A percentile compares a stretch with the other conserved stretches of the same genome.
phyloP scores from a whole-genome alignment of 2,888 invertebrate genomes.

The Ditula angustiorana region DNA sequence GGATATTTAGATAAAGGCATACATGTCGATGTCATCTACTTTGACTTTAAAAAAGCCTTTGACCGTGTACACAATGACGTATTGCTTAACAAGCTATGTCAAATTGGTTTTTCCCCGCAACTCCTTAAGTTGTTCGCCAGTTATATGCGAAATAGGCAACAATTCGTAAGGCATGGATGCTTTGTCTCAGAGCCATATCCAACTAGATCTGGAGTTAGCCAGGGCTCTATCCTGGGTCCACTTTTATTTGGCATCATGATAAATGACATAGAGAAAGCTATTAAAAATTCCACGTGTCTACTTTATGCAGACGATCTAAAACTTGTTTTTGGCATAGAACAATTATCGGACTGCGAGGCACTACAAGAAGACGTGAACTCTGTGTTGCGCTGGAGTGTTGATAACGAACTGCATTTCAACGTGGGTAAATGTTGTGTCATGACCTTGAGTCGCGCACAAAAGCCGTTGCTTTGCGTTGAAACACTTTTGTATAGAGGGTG shows the following conservation, averaged over 20 bases:
- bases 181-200: background rate
- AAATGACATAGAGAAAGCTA: background rate
- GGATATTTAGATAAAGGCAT: constrained; percentile 6
- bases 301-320: background rate
- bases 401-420: background rate
- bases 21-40: constrained; percentile 26
- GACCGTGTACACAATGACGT: too few species aligned
- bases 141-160: background rate
- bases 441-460: background rate
- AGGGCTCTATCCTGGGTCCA: too few species aligned
- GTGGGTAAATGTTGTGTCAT: background rate
- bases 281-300: background rate
- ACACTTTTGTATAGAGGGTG: too few species aligned
- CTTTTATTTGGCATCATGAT: background rate
- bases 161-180: background rate
- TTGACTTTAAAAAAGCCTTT: constrained; percentile 22
- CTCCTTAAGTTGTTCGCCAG: too few species aligned
- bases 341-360: background rate
- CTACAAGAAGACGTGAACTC: background rate
- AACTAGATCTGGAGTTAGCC: background rate
- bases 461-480: background rate
- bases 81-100: too few species aligned
- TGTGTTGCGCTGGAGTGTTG: background rate
- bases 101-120: too few species aligned
- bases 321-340: background rate